Conservation (phyloP, 92 coral and sea anemone genomes). For the Bergia sp. region DNA sequence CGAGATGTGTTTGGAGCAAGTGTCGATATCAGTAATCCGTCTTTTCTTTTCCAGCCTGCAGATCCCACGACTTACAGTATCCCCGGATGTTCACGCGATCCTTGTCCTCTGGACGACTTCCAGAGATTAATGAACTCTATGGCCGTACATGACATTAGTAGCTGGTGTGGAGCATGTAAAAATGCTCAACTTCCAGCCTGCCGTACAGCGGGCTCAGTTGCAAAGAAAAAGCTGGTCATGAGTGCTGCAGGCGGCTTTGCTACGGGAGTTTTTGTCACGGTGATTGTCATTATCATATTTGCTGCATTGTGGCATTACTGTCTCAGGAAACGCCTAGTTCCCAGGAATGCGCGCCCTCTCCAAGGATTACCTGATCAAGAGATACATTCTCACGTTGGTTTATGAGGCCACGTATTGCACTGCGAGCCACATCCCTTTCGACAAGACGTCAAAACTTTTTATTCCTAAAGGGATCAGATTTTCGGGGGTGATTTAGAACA, state of each 20-base stretch:
- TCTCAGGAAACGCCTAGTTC: constrained; percentile 51
- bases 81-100: constrained; percentile 57
- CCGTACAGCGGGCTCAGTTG: constrained; percentile 37
- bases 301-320: constrained; percentile 64
- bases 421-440: too few species aligned
- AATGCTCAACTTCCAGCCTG: constrained; percentile 54
- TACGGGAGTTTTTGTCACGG: constrained; percentile 65
- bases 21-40: not conserved
- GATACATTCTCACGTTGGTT: constrained; percentile 20
- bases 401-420: constrained; percentile 27
- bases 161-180: constrained; percentile 69
- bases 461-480: too few species aligned
- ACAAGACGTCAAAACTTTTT: too few species aligned
- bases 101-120: constrained; percentile 56
- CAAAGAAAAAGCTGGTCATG: constrained; percentile 36
- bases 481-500: too few species aligned
- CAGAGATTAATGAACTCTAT: constrained; percentile 44
- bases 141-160: constrained; percentile 51
- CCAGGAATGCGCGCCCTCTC: constrained; percentile 13
- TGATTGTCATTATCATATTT: constrained; percentile 37
- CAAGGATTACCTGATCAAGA: constrained; percentile 69
- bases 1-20: too few species aligned
- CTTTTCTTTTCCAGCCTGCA: not conserved
- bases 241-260: constrained; percentile 74
- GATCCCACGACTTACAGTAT: constrained; percentile 42